phyloP scores from a whole-genome alignment of 2,797 vertebrate genomes.

The Rhabdophis nuchalis region DNA sequence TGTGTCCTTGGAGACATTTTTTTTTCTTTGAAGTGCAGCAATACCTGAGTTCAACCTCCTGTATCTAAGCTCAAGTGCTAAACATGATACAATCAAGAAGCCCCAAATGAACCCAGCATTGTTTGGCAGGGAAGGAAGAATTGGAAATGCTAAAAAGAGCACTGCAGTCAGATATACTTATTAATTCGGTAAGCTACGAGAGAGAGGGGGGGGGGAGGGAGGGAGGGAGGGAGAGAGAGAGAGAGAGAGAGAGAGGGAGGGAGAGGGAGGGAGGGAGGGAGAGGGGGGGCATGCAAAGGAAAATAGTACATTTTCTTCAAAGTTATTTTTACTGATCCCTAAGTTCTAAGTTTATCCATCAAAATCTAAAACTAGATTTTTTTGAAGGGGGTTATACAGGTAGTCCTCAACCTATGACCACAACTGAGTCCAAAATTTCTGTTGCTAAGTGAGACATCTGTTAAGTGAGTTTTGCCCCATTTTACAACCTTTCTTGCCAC shows the following conservation, averaged over 20 bases:
- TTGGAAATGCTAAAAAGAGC: not conserved
- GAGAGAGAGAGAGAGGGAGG: no score
- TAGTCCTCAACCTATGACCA: not conserved
- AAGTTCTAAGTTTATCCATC: not conserved
- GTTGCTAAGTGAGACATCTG: not conserved
- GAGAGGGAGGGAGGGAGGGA: not conserved
- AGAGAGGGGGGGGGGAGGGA: not conserved
- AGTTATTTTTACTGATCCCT: not conserved
- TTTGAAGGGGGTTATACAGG: not conserved
- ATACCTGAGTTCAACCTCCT: not conserved
- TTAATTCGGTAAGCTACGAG: not conserved
- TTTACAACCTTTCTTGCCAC: not conserved
- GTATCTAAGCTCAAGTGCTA: not conserved
- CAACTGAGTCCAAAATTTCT: not conserved
- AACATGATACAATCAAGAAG: not conserved
- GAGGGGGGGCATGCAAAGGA: not conserved
- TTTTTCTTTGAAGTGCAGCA: not conserved
- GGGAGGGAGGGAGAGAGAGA: no score
- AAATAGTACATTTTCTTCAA: not conserved
- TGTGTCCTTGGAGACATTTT: constrained; percentile 8
- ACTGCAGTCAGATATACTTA: not conserved
- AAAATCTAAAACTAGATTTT: not conserved
- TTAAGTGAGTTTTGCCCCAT: not conserved
- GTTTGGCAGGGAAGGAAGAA: not conserved
- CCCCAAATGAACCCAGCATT: not conserved